A percentile compares a stretch with the other conserved stretches of the same genome.
Evolutionary conservation across 2,888 invertebrate species (phyloP).

Genomic region (Magallana nippona): DNA sequence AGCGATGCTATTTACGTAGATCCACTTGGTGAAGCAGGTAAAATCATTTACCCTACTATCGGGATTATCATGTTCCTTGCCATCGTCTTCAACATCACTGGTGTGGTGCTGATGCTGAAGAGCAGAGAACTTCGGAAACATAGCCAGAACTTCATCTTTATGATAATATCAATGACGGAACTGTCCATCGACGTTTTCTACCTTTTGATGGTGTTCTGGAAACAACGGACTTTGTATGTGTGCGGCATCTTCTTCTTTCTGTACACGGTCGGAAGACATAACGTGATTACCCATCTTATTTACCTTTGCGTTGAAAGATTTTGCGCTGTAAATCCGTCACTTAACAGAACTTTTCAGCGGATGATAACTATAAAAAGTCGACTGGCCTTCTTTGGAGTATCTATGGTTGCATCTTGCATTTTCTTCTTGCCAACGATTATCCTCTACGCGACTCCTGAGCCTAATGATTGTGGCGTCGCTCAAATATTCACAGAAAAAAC

Average conservation of each 20-base stretch:
- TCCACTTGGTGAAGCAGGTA: not conserved
- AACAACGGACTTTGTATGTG: not conserved
- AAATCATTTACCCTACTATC: not conserved
- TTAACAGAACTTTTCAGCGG: not conserved
- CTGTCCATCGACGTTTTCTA: not conserved
- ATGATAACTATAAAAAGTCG: constrained; percentile 5
- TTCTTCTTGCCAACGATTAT: not conserved
- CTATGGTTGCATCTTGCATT: not conserved
- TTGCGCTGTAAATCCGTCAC: not conserved
- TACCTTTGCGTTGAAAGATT: constrained; percentile 16
- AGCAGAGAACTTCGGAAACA: not conserved
- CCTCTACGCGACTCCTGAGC: not conserved
- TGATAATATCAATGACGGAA: not conserved
- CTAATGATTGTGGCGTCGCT: not conserved
- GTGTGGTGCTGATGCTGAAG: not conserved
- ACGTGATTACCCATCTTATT: not conserved
- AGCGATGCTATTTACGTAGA: not conserved
- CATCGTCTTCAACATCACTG: not conserved
- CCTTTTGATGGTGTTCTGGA: not conserved
- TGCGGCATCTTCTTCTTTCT: not conserved
- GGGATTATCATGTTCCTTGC: constrained; percentile 1
- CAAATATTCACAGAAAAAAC: not conserved
- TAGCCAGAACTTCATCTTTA: constrained; percentile 12
- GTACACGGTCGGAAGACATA: not conserved
- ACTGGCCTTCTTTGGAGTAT: not conserved